Evolutionary conservation across 2,113 vertebrate species (phyloP), one percentile per base, ranked within the genome.

Genomic region (Menidia beryllina): DNA sequence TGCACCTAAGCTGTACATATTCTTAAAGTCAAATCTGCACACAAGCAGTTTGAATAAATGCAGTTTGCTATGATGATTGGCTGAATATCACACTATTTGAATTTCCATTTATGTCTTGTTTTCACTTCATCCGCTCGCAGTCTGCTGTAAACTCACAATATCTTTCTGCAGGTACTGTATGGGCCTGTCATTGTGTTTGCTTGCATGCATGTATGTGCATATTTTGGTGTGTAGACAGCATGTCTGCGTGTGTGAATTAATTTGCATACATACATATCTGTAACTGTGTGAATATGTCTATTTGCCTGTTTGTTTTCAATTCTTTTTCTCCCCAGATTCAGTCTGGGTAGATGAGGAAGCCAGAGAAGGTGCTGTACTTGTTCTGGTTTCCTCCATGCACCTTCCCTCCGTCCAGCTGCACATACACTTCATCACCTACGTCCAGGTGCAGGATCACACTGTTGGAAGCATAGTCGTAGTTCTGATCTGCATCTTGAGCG

Each of bases 311-410:
- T 14, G n/a, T 60, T 0, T 21, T 48, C 26, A 4, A 34, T 34
- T 43, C 59, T 14, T 45, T 60, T 34, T 58, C 24, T 1, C 0
- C 36, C 47, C 38, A 2, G 48, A 49, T 89, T 93, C 94, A 96
- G 92, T 96, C 95, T 0, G 96, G 95, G 89, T 97, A 98, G 90
- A 98, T 95, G 89, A 97, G 96, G 92, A 97, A 98, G 69, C 96
- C 97, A 0, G 96, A 97, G 91, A 98, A 97, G 78, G 96, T 98
- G 94, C 96, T 97, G 92, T 98, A 98, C 86, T 97, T 98, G 92
- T 98, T 98, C 86, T 94, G 96, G 91, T 97, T 98, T 50, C 97
- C 97, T 1, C 97, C 96, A 1, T 98, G 97, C 67, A 96, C 97
- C 84, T 98, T 98, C 26, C 97, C 97, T 2, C 96, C 97, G 0